These are phyloP conservation scores for Phalacrocorax pelagicus DNA, from an alignment of 2,113 vertebrate genomes.

Conservation along the genomic window DNA sequence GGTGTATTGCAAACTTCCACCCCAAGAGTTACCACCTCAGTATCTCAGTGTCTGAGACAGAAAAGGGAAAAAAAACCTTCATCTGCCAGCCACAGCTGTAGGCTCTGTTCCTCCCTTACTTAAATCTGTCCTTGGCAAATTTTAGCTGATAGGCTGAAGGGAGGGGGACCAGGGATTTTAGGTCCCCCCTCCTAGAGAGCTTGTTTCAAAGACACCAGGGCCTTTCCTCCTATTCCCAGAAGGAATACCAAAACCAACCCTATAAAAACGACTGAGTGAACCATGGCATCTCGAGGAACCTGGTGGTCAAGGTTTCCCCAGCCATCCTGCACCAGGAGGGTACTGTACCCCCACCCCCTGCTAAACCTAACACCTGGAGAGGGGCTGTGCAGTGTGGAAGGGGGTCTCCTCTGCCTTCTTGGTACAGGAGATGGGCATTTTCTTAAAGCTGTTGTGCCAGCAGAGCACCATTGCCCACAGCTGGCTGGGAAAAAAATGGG, in stretches of 20 bases:
- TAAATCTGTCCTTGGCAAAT: background rate
- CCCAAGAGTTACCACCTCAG: fast-evolving
- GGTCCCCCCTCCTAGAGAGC: background rate
- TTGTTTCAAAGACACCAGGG: background rate
- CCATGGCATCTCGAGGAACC: background rate
- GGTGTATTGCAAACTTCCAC: background rate
- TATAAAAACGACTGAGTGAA: background rate
- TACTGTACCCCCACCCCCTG: background rate
- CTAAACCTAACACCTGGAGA: background rate
- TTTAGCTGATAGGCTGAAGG: background rate
- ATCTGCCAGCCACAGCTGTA: background rate
- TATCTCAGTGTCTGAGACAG: background rate
- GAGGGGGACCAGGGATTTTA: background rate
- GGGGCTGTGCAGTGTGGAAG: background rate
- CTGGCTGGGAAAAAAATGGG: background rate
- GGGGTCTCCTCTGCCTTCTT: background rate
- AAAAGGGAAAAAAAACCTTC: background rate
- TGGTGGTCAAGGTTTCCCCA: background rate
- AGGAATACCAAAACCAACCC: background rate
- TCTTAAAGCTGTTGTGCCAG: background rate
- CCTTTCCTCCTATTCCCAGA: background rate
- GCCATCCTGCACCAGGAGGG: no score
- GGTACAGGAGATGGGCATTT: fast-evolving
- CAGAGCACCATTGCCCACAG: background rate
- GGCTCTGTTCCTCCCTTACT: background rate